Percentiles rank a stretch among this genome's conserved stretches.
phyloP scores from a whole-genome alignment of 2,888 invertebrate genomes.

The Pediacus dermestoides region DNA sequence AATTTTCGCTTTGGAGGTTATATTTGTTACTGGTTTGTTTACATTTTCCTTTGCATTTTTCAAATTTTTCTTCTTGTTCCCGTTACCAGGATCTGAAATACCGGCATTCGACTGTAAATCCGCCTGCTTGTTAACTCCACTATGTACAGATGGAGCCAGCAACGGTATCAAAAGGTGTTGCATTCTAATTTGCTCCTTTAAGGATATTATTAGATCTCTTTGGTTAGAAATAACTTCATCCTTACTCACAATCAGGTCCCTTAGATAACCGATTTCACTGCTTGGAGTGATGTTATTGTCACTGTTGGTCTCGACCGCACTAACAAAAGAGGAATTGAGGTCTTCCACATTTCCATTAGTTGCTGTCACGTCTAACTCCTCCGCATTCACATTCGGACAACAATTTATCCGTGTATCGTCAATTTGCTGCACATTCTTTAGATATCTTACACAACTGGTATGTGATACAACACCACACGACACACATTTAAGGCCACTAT shows the following conservation, averaged over 20 bases:
- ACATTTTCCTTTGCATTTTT: no score
- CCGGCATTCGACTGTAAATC: no score
- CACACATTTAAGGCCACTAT: slow-evolving; percentile 16
- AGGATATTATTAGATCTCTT: neutral
- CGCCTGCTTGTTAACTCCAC: no score
- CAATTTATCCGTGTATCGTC: slow-evolving; percentile 13
- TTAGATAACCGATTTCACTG: no score
- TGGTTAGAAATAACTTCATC: slow-evolving; percentile 1
- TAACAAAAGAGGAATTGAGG: neutral
- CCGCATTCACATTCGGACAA: slow-evolving; percentile 9
- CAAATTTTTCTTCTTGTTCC: no score
- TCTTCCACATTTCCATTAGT: neutral
- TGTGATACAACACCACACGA: slow-evolving; percentile 14
- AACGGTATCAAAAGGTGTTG: no score
- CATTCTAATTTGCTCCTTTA: slow-evolving; percentile 5
- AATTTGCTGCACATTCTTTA: slow-evolving; percentile 11
- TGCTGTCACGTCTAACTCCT: slow-evolving; percentile 3
- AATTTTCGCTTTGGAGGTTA: no score
- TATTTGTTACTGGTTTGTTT: no score
- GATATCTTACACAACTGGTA: slow-evolving; percentile 12
- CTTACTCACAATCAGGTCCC: slow-evolving; percentile 6
- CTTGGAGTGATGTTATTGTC: no score
- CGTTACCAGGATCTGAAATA: no score
- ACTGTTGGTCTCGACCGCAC: no score
- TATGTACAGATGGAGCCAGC: no score